A percentile compares a stretch with the other conserved stretches of the same genome.
Evolutionary conservation across 2,797 vertebrate genomes (phyloP).

Genomic region (Ctenochaetus hawaiiensis): DNA sequence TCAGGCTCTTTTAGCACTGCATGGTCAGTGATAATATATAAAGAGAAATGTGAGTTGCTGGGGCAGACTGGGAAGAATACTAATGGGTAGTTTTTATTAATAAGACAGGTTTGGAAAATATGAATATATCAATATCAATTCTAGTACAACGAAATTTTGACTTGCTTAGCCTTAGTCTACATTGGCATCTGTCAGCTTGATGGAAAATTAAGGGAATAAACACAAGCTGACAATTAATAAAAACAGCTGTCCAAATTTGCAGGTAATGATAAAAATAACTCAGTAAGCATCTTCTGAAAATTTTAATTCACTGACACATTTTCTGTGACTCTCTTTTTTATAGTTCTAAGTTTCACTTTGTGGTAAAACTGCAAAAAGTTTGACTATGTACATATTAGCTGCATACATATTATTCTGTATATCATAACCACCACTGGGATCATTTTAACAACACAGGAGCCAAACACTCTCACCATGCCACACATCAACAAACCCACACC

Average conservation of each 20-base stretch:
- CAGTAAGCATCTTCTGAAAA: neutral
- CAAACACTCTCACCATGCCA: neutral
- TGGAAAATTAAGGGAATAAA: constrained; percentile 14
- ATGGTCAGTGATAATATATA: neutral
- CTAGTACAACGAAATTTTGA: neutral
- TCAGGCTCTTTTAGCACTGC: neutral
- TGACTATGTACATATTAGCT: neutral
- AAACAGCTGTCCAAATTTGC: neutral
- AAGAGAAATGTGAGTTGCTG: neutral
- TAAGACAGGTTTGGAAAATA: neutral
- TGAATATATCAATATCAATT: neutral
- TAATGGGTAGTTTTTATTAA: neutral
- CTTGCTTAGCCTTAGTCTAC: neutral
- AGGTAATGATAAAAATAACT: constrained; percentile 12
- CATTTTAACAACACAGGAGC: neutral
- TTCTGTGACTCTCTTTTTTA: neutral
- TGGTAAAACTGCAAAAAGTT: constrained; percentile 4
- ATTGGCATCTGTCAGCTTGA: neutral
- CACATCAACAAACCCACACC: constrained; percentile 11
- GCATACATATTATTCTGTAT: constrained; percentile 1
- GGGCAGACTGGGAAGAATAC: neutral
- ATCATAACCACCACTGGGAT: neutral
- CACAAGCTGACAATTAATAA: neutral
- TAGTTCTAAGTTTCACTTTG: neutral
- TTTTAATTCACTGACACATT: neutral